phyloP scores from a whole-genome alignment of 2,888 invertebrate species.

The Ornithoptera alexandrae region DNA sequence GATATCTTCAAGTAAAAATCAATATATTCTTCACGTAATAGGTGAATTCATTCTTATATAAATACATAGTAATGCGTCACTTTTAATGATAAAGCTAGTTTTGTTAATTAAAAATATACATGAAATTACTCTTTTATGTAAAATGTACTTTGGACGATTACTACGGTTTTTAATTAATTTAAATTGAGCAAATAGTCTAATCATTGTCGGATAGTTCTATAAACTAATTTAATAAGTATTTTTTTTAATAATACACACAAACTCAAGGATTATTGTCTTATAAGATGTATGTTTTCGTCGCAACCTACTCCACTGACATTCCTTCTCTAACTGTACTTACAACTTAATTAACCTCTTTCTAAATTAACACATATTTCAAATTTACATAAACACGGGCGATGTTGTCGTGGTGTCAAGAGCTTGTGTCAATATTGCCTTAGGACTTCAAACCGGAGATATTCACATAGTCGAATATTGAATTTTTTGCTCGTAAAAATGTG shows the following conservation, averaged over 20 bases:
- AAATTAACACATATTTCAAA: neutral
- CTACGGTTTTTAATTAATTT: too few relatives aligned
- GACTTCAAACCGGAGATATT: constrained; percentile 30
- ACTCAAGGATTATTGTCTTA: too few relatives aligned
- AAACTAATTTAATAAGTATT: too few relatives aligned
- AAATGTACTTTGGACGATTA: too few relatives aligned
- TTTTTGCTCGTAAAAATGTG: constrained; percentile 57
- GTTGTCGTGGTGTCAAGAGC: constrained; percentile 12
- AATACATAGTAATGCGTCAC: neutral
- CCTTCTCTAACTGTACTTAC: constrained; percentile 9
- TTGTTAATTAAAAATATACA: neutral
- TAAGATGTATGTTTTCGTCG: neutral
- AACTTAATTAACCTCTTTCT: neutral
- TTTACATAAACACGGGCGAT: constrained; percentile 2
- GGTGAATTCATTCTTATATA: neutral
- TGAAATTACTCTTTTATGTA: neutral
- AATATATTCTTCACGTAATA: constrained; percentile 6
- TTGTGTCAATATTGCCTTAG: constrained; percentile 43
- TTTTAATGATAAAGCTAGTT: neutral
- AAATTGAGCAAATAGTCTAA: too few relatives aligned
- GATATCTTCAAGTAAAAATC: neutral
- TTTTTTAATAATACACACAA: too few relatives aligned
- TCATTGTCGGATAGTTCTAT: too few relatives aligned
- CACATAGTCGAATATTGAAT: constrained; percentile 35
- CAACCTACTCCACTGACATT: constrained; percentile 6